Conservation (phyloP, 2,797 vertebrate species). For the Falco cherrug region DNA sequence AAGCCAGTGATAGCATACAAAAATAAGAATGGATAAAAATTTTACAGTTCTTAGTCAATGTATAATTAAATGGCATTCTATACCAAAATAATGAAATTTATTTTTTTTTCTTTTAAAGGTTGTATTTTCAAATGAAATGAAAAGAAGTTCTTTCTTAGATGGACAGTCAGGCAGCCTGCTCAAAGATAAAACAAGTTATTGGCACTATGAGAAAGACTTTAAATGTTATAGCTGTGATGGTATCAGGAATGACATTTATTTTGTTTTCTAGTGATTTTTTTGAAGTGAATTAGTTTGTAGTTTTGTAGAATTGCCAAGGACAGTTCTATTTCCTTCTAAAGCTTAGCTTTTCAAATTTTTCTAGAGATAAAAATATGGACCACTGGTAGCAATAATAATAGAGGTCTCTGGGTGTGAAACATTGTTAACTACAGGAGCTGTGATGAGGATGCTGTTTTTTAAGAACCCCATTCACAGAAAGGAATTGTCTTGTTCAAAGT, state of each 20-base stretch:
- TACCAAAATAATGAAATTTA: neutral
- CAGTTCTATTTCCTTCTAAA: neutral
- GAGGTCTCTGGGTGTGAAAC: neutral
- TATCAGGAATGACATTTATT: neutral
- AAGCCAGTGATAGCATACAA: neutral
- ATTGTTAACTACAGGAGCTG: neutral
- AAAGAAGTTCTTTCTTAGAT: neutral
- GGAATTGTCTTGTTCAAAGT: neutral
- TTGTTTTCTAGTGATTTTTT: neutral
- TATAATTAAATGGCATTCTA: neutral
- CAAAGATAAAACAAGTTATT: rapidly evolving
- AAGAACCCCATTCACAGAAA: neutral
- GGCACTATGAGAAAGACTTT: neutral
- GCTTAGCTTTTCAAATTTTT: neutral
- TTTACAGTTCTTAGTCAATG: neutral
- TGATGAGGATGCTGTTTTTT: neutral
- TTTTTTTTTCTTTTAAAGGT: neutral
- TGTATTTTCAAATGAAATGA: neutral
- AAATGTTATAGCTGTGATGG: neutral
- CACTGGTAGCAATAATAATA: neutral
- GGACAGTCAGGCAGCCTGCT: neutral
- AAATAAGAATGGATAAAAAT: neutral
- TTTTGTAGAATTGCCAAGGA: neutral
- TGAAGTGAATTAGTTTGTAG: neutral
- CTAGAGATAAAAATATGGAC: neutral